A percentile compares a stretch with the other conserved stretches of the same genome.
Conservation (phyloP, 2,888 invertebrate genomes). For the Phaonia tiefii region DNA sequence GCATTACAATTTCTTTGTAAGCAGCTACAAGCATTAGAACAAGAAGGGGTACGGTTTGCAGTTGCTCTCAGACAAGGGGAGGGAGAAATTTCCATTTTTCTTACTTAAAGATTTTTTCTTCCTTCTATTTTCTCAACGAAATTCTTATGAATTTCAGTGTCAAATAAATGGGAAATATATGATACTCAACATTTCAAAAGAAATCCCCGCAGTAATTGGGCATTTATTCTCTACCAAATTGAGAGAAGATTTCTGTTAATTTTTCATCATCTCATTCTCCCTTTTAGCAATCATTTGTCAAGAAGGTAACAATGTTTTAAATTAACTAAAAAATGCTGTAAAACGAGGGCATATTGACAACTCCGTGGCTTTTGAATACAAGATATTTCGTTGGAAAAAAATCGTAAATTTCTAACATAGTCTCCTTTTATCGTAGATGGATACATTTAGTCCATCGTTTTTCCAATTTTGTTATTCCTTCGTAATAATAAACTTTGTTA, state of each 20-base stretch:
- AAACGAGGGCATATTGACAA: background rate
- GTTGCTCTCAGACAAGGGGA: background rate
- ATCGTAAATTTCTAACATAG: too few relatives aligned
- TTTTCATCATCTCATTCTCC: background rate
- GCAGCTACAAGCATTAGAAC: background rate
- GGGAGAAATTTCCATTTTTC: background rate
- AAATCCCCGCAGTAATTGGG: background rate
- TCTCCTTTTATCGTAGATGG: too few relatives aligned
- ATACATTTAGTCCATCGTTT: too few relatives aligned
- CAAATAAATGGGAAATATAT: background rate
- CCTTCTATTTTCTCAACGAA: too few relatives aligned
- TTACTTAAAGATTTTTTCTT: conserved; percentile 8
- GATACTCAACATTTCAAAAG: background rate
- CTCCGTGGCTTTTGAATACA: too few relatives aligned
- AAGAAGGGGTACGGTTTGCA: background rate
- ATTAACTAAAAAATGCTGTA: background rate
- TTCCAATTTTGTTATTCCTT: too few relatives aligned
- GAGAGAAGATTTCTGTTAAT: conserved; percentile 3
- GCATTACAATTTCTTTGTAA: conserved; percentile 7
- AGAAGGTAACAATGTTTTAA: background rate
- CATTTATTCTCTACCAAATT: background rate
- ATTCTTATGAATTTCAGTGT: background rate
- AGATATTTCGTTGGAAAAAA: too few relatives aligned
- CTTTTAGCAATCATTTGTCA: background rate
- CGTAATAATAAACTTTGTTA: too few relatives aligned